A percentile compares a stretch with the other conserved stretches of the same genome.
phyloP scores from a whole-genome alignment of 2,888 invertebrate species.

The Plagodis dolabraria region DNA sequence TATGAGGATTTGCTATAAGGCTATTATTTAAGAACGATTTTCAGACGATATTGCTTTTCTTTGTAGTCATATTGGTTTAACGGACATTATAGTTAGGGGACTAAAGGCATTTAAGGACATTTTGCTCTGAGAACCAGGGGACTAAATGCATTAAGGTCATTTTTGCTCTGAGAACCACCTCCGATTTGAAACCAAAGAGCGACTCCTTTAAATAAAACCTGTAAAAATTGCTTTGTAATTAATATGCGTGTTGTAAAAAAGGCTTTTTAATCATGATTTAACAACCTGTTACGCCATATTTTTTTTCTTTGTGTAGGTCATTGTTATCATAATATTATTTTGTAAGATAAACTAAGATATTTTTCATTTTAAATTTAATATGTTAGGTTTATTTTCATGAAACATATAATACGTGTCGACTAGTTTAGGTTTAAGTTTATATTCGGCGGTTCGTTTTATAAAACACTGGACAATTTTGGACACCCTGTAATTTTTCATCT shows the following conservation, averaged over 20 bases:
- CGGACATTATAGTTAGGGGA: too few relatives aligned
- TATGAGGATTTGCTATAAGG: too few relatives aligned
- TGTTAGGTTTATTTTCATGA: conserved; percentile 15
- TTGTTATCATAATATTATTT: conserved; percentile 53
- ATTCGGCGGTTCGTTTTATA: conserved; percentile 28
- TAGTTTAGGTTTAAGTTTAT: conserved; percentile 34
- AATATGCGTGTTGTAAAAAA: conserved; percentile 50
- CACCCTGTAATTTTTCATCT: conserved; percentile 65
- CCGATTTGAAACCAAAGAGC: conserved; percentile 58
- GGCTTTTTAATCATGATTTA: conserved; percentile 31
- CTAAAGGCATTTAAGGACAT: too few relatives aligned
- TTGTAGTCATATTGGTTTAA: too few relatives aligned
- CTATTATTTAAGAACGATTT: too few relatives aligned
- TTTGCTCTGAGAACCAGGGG: too few relatives aligned
- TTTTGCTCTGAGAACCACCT: too few relatives aligned
- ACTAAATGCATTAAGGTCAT: too few relatives aligned
- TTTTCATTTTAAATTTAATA: conserved; percentile 23
- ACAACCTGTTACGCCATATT: conserved; percentile 49
- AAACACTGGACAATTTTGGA: conserved; percentile 31
- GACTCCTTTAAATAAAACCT: conserved; percentile 38
- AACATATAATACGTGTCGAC: conserved; percentile 12
- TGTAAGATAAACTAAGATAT: conserved; percentile 36
- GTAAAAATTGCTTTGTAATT: conserved; percentile 60
- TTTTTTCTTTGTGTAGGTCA: conserved; percentile 37
- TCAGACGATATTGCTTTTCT: too few relatives aligned